Percentiles rank a stretch among this genome's conserved stretches.
Conservation (phyloP, 2,888 invertebrate genomes). For the Drosophila pegasa region DNA sequence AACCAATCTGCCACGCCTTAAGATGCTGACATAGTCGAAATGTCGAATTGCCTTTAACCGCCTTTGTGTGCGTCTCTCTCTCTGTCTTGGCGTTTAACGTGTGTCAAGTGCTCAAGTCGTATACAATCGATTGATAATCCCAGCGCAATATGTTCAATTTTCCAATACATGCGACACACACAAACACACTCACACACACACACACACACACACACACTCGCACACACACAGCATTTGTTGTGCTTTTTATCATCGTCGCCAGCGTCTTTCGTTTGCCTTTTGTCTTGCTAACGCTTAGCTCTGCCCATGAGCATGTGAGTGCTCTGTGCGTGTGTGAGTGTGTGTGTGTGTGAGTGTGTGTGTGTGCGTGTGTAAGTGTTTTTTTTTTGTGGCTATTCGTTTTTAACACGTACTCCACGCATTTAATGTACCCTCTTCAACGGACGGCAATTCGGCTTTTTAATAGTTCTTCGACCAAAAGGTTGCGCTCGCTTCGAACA, state of each 20-base stretch:
- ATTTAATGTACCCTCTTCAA: constrained; percentile 55
- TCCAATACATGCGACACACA: constrained; percentile 27
- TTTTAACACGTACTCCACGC: constrained; percentile 46
- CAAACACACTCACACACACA: constrained; percentile 3
- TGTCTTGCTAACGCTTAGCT: constrained; percentile 8
- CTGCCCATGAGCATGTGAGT: constrained; percentile 5
- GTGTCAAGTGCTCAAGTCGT: constrained; percentile 45
- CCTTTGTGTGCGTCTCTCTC: constrained; percentile 9
- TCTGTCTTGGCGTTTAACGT: constrained; percentile 22
- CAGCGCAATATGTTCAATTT: constrained; percentile 56
- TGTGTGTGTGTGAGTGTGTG: not conserved
- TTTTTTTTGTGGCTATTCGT: constrained; percentile 24
- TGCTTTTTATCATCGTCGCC: constrained; percentile 34
- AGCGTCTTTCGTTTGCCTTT: constrained; percentile 18
- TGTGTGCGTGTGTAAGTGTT: not conserved
- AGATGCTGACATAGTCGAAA: constrained; percentile 10
- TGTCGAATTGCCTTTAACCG: constrained; percentile 30
- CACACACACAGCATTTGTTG: constrained; percentile 22
- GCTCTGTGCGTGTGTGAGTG: constrained; percentile 5
- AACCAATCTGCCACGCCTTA: constrained; percentile 4
- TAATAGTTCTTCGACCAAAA: constrained; percentile 31
- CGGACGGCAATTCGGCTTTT: constrained; percentile 13
- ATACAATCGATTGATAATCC: constrained; percentile 60
- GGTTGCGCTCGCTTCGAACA: constrained; percentile 26
- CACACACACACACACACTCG: not conserved